Base-by-base conservation (phyloP, 1,140 invertebrate species). In the Campoletis sonorensis region DNA sequence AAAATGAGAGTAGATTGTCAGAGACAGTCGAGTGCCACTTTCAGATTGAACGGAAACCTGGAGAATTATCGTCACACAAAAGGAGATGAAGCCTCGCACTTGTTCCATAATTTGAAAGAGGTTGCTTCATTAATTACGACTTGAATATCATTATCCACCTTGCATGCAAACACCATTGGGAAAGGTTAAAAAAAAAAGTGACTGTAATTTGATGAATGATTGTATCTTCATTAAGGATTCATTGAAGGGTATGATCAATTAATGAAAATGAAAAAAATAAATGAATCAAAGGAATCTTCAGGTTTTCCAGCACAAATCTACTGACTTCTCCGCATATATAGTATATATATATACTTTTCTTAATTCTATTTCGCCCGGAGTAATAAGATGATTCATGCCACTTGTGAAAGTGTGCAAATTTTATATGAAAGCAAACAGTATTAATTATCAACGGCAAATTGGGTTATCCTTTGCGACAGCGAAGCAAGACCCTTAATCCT, bases 361-460 rank as follows among this genome's bases (percentile, higher is more conserved):
- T 58, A 21, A 58, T 58, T 58, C 21, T 58, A 7, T 18, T 58
- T 58, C 54, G 18, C 21, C 18, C 10, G 21, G 21, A 23, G 21
- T 23, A 11, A 58, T n/a, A 58, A 58, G 18, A 23, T 58, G 54
- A 58, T 58, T 23, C 18, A 58, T 58, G 54, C 18, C 54, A 58
- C 18, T 58, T 23, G 21, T 4, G 54, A 58, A 58, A 58, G 21
- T 23, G 54, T 58, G 54, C 21, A 23, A 58, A n/a, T 58, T n/a
- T 58, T n/a, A 58, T n/a, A 58, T 58, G 54, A 21, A n/a, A 58
- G 54, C 54, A 58, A 58, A 58, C 54, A 58, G 54, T 58, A 23
- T 58, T 58, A 58, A 58, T 58, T 58, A 58, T 58, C 54, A 23
- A 58, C 21, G 54, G 21, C 21, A 58, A 58, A 58, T 58, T 18